Evolutionary conservation across 2,797 vertebrate genomes (phyloP).

Genomic region (Pseudocheirus occidentalis): DNA sequence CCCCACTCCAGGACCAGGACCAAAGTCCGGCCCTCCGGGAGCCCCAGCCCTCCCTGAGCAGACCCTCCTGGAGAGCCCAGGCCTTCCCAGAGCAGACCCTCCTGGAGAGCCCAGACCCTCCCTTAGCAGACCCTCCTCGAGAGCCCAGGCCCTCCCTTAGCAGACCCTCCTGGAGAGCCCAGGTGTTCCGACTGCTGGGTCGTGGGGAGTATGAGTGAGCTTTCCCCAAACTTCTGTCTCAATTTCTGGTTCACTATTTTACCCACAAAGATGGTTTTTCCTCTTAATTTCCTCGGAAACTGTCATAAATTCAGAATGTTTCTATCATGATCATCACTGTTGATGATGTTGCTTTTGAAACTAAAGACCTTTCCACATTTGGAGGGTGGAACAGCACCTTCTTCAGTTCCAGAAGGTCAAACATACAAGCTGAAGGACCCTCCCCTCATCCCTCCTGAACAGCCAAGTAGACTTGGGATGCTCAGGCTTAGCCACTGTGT

Average conservation of each 20-base stretch:
- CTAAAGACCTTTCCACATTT: not conserved
- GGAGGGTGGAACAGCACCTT: not conserved
- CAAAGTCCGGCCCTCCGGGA: no score
- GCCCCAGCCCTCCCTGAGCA: not conserved
- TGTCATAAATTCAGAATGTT: not conserved
- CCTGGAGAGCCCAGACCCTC: not conserved
- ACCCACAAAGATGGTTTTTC: not conserved
- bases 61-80: no score
- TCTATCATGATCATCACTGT: not conserved
- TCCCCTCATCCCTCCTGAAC: not conserved
- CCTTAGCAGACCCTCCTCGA: not conserved
- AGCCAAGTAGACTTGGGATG: no score
- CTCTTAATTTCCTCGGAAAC: slow-evolving; percentile 3
- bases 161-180: not conserved
- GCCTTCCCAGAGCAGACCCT: not conserved
- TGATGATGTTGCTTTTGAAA: not conserved
- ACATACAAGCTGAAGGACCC: not conserved
- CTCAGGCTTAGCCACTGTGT: no score
- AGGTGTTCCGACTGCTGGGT: not conserved
- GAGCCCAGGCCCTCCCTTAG: not conserved
- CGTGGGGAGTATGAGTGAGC: not conserved
- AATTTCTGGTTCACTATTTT: slow-evolving; percentile 31
- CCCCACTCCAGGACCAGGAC: fast-evolving
- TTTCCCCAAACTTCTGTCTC: slow-evolving; percentile 9
- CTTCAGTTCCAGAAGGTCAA: slow-evolving; percentile 35